Evolutionary conservation across 2,888 invertebrate species (phyloP), one percentile per base, ranked within the genome.

Genomic region (Phengaris arion): DNA sequence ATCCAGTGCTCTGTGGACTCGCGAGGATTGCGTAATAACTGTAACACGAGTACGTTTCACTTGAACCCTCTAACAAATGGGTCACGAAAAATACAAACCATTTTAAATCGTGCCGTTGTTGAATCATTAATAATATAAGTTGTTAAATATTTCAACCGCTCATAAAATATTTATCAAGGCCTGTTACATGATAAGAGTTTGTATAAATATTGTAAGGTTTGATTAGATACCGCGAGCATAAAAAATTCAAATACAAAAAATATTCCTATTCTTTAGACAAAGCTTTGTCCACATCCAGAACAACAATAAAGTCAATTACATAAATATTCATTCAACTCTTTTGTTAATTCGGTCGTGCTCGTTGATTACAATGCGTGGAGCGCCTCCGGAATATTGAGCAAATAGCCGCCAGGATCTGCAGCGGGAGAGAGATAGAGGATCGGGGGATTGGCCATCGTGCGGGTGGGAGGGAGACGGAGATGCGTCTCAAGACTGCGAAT

Each of bases 401-500:
- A 92, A 90, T 92, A 86, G 89, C 90, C 88, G 89, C 90, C 88
- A 81, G 84, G 80, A 81, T 84, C 83, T 81, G 81, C 78, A 68
- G 78, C 79, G 79, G 78, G 79, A 78, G 88, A 82, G 89, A 82
- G 89, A 88, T 91, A 87, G 85, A 82, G 88, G 35, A 64, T 35
- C 52, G 52, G 52, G 52, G 52, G 52, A 5, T 9, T 6, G 10
- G 64, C 83, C 80, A 80, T 78, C 59, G 77, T 78, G 79, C 78
- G 79, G 77, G 88, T 82, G 88, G 82, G 89, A 88, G 91, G 87
- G 85, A 82, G 88, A 83, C 77, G 82, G 83, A 86, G 81, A 89
- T 86, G 80, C 90, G 89, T 93, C 94, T 94, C 93, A 94, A 94
- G 94, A 94, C 94, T 91, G 86, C 89, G 94, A 94, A 94, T 94